phyloP scores from a whole-genome alignment of 2,888 invertebrate species.

The Mechanitis messenoides region DNA sequence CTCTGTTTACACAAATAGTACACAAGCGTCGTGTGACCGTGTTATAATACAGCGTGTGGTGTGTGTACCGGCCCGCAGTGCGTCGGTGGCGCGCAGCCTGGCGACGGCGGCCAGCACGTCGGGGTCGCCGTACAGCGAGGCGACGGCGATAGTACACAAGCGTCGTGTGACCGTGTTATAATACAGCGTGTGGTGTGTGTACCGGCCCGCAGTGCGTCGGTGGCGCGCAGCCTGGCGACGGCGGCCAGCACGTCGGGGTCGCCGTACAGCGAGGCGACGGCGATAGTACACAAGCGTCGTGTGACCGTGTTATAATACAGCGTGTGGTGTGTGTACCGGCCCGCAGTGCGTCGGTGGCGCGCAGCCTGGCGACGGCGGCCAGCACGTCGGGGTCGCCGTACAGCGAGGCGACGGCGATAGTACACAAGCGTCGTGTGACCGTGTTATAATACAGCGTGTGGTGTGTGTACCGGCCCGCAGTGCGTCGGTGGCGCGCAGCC shows the following conservation, averaged over 20 bases:
- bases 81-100: slow-evolving; percentile 30
- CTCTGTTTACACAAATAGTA: too few relatives aligned
- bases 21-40: too few relatives aligned
- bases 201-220: slow-evolving; percentile 33
- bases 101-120: slow-evolving; percentile 41
- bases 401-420: slow-evolving; percentile 32
- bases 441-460: slow-evolving; percentile 7
- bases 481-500: slow-evolving; percentile 31
- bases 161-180: not conserved
- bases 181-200: slow-evolving; percentile 8
- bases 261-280: slow-evolving; percentile 33
- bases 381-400: slow-evolving; percentile 45
- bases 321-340: slow-evolving; percentile 25
- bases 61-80: slow-evolving; percentile 31
- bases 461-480: slow-evolving; percentile 29
- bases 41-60: slow-evolving; percentile 7
- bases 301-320: slow-evolving; percentile 1
- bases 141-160: slow-evolving; percentile 34
- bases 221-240: slow-evolving; percentile 32
- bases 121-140: slow-evolving; percentile 40
- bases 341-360: slow-evolving; percentile 32
- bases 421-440: too few relatives aligned
- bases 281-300: slow-evolving; percentile 18
- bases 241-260: slow-evolving; percentile 47
- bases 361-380: slow-evolving; percentile 36